A percentile compares a stretch with the other conserved stretches of the same genome.
Evolutionary conservation across 2,797 vertebrate species (phyloP).

Genomic region (Hipposideros larvatus): DNA sequence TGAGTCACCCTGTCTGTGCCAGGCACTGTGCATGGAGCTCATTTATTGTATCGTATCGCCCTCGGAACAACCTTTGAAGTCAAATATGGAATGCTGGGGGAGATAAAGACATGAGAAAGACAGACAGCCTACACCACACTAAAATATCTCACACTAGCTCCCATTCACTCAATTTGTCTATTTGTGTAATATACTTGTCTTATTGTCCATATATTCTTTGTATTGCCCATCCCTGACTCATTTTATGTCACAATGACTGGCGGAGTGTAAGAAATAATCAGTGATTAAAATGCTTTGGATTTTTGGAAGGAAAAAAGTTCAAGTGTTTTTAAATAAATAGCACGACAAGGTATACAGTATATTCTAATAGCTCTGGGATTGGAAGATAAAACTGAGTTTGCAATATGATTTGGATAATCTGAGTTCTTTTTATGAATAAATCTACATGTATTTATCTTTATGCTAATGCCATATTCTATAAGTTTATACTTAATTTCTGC

Average conservation of each 20-base stretch:
- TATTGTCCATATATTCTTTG: neutral
- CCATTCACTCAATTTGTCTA: no score
- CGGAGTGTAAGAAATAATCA: neutral
- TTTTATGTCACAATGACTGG: neutral
- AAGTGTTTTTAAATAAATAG: conserved; percentile 48
- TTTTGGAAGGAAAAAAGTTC: conserved; percentile 15
- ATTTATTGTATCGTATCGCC: neutral
- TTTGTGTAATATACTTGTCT: neutral
- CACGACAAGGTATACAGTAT: neutral
- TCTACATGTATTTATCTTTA: conserved; percentile 67
- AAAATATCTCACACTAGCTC: neutral
- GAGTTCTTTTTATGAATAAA: conserved; percentile 32
- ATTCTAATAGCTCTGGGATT: conserved; percentile 6
- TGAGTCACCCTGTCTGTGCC: neutral
- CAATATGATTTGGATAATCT: conserved; percentile 60
- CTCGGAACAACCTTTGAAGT: neutral
- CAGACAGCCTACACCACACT: fast-evolving
- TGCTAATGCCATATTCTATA: conserved; percentile 40
- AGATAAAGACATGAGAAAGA: neutral
- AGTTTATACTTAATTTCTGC: conserved; percentile 52
- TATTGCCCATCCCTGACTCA: neutral
- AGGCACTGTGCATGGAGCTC: neutral
- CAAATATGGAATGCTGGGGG: neutral
- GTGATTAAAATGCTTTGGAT: conserved; percentile 40
- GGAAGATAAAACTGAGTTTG: conserved; percentile 41